These are phyloP conservation scores for Falco punctatus DNA, from an alignment of 2,113 vertebrate species.

Conservation along the genomic window DNA sequence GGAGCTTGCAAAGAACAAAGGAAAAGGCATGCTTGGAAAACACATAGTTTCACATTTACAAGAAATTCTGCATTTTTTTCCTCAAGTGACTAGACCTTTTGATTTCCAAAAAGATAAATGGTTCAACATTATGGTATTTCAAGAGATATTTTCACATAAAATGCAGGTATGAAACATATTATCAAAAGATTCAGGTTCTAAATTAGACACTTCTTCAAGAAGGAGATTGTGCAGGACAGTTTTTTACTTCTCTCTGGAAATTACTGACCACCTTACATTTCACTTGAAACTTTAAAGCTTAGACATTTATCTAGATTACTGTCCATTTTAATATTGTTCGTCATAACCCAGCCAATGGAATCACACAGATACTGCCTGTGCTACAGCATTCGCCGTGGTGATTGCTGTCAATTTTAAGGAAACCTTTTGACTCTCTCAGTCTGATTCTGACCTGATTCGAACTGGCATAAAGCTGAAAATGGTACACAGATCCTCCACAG, in stretches of 20 bases:
- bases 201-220: not conserved
- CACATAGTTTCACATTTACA: not conserved
- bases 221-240: not conserved
- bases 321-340: not conserved
- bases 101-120: not conserved
- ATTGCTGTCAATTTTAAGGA: not conserved
- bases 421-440: not conserved
- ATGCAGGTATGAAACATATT: not conserved
- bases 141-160: not conserved
- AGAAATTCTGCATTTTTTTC: not conserved
- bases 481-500: not conserved
- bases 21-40: not conserved
- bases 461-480: not conserved
- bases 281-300: not conserved
- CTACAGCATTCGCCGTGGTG: not conserved
- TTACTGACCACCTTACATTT: not conserved
- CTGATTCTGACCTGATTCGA: not conserved
- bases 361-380: not conserved
- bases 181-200: not conserved
- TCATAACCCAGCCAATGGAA: not conserved
- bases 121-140: not conserved
- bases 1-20: not conserved
- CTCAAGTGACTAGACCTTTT: not conserved
- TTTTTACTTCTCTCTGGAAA: not conserved
- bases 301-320: not conserved